phyloP scores from a whole-genome alignment of 2,113 vertebrate genomes.

The Todiramphus saurophagus region DNA sequence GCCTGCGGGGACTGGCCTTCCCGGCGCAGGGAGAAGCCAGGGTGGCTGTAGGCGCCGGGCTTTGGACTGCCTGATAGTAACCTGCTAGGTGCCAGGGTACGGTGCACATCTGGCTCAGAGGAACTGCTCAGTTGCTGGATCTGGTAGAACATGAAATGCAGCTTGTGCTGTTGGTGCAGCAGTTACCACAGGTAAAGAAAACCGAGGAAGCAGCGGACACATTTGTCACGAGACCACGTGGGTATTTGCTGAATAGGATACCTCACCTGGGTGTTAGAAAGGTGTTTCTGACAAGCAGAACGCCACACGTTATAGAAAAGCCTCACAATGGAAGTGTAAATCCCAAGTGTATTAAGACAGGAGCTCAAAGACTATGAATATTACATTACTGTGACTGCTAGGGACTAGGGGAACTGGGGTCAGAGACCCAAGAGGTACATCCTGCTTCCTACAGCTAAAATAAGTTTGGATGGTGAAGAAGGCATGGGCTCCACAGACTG shows the following conservation, averaged over 20 bases:
- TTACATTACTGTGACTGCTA: background rate
- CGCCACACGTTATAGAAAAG: rapidly evolving
- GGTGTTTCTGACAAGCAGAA: background rate
- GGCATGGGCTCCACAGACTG: too few species aligned
- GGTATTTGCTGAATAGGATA: rapidly evolving
- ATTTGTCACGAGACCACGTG: background rate
- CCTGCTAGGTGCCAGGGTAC: rapidly evolving
- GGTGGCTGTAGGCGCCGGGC: rapidly evolving
- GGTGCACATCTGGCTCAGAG: rapidly evolving
- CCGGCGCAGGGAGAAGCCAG: too few species aligned
- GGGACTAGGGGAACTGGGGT: background rate
- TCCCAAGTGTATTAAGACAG: background rate
- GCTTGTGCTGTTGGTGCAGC: background rate
- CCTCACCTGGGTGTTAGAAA: too few species aligned
- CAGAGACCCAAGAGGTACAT: background rate
- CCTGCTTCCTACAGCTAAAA: too few species aligned
- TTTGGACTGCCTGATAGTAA: rapidly evolving
- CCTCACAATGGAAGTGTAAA: background rate
- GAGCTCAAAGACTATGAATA: background rate
- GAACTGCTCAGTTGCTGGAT: rapidly evolving
- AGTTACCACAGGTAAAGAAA: background rate
- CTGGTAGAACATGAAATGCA: background rate
- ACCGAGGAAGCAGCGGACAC: background rate
- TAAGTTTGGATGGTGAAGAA: background rate
- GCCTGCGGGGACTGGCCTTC: rapidly evolving